Conservation (phyloP, 2,113 vertebrate species). For the Corythornis cristatus region DNA sequence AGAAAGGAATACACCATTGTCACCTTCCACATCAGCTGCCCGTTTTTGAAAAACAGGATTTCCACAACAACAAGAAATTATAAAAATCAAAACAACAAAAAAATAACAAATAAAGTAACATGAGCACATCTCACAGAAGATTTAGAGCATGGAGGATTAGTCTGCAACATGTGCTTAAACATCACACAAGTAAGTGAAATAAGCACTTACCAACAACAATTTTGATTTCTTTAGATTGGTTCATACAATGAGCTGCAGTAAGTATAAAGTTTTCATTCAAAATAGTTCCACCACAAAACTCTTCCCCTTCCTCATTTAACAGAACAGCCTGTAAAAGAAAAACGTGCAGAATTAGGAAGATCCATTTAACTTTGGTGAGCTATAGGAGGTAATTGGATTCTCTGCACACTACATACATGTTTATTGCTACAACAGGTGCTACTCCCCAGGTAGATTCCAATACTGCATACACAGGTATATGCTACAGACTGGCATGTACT, state of each 20-base stretch:
- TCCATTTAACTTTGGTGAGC: neutral
- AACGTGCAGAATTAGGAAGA: neutral
- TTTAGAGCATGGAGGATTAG: neutral
- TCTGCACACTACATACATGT: neutral
- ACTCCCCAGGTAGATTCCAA: neutral
- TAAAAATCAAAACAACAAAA: neutral
- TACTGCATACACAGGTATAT: fast-evolving
- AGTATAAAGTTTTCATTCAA: slow-evolving; percentile 82
- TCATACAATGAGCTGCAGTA: slow-evolving; percentile 91
- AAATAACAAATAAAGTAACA: neutral
- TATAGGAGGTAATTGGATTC: neutral
- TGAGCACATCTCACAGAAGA: fast-evolving
- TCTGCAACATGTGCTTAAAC: neutral
- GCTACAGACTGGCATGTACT: neutral
- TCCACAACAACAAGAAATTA: neutral
- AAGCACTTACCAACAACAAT: slow-evolving; percentile 84
- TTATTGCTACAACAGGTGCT: neutral
- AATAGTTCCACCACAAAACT: slow-evolving; percentile 93
- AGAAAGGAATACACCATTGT: neutral
- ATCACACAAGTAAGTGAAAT: neutral
- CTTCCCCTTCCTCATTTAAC: slow-evolving; percentile 74
- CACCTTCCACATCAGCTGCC: neutral
- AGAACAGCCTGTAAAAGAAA: slow-evolving; percentile 84
- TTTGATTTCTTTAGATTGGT: slow-evolving; percentile 77
- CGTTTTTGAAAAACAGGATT: neutral